These are phyloP conservation scores for Tangara arthus DNA, from an alignment of 2,797 vertebrate species.

Conservation along the genomic window DNA sequence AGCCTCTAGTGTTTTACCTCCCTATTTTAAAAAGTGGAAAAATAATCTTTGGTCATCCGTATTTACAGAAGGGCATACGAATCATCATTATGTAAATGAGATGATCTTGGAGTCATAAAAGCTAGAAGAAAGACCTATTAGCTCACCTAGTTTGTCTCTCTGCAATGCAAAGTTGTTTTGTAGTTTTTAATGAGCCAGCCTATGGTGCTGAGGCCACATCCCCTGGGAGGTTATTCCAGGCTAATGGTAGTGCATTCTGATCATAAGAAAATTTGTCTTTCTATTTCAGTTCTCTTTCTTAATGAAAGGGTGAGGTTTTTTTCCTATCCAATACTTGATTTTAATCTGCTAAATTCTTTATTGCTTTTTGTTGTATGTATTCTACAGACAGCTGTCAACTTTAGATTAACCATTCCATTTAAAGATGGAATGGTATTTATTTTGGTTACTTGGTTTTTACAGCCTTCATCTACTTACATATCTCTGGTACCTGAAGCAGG, in stretches of 20 bases:
- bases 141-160: constrained; percentile 43
- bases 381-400: neutral
- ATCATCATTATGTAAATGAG: constrained; percentile 58
- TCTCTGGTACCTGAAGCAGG: neutral
- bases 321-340: neutral
- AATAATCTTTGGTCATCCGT: constrained; percentile 41
- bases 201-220: constrained; percentile 26
- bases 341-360: constrained; percentile 6
- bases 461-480: neutral
- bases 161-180: constrained; percentile 40
- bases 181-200: constrained; percentile 56
- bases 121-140: constrained; percentile 43
- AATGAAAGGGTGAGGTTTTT: neutral
- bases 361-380: neutral
- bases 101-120: constrained; percentile 35
- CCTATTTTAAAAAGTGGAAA: constrained; percentile 16
- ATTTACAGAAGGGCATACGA: constrained; percentile 37
- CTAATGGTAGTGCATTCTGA: constrained; percentile 40
- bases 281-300: constrained; percentile 16
- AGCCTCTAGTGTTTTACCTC: constrained; percentile 18
- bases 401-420: neutral
- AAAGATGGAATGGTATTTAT: neutral
- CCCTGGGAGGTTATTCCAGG: constrained; percentile 21
- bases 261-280: neutral
- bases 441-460: neutral